phyloP scores from a whole-genome alignment of 1,140 invertebrate genomes.

The Scaptomyza montana region DNA sequence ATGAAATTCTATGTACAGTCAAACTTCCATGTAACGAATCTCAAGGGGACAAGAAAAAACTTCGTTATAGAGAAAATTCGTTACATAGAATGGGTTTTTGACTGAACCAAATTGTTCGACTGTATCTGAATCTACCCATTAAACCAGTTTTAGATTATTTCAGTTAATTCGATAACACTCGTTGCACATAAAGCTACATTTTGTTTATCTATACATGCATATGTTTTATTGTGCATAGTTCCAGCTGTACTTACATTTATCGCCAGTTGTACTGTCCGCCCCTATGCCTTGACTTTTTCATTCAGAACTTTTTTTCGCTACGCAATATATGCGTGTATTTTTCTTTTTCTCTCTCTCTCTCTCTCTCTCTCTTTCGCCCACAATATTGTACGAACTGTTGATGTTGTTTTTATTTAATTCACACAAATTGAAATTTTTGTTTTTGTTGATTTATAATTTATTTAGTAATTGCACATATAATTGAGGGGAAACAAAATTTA shows the following conservation, averaged over 20 bases:
- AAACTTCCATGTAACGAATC: no score
- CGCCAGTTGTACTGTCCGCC: constrained; percentile 38
- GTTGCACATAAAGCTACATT: neutral
- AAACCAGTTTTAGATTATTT: constrained; percentile 35
- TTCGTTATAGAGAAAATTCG: no score
- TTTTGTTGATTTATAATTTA: constrained; percentile 45
- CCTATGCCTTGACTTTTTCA: constrained; percentile 55
- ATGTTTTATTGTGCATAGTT: neutral
- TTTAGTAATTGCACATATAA: constrained; percentile 74
- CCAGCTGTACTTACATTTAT: constrained; percentile 71
- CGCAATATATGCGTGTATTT: constrained; percentile 78
- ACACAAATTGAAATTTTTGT: constrained; percentile 58
- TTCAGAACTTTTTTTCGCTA: constrained; percentile 68
- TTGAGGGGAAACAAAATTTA: constrained; percentile 44
- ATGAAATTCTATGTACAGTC: no score
- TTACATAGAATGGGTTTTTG: no score
- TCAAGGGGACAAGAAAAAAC: no score
- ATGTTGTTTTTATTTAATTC: constrained; percentile 59
- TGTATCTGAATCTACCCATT: neutral
- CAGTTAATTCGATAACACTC: constrained; percentile 10
- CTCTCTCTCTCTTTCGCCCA: neutral
- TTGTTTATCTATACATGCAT: constrained; percentile 7
- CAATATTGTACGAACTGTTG: constrained; percentile 33
- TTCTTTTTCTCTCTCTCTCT: constrained; percentile 4
- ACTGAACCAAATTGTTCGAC: no score